phyloP scores from a whole-genome alignment of 2,888 invertebrate species.

The Mythimna lalbum region DNA sequence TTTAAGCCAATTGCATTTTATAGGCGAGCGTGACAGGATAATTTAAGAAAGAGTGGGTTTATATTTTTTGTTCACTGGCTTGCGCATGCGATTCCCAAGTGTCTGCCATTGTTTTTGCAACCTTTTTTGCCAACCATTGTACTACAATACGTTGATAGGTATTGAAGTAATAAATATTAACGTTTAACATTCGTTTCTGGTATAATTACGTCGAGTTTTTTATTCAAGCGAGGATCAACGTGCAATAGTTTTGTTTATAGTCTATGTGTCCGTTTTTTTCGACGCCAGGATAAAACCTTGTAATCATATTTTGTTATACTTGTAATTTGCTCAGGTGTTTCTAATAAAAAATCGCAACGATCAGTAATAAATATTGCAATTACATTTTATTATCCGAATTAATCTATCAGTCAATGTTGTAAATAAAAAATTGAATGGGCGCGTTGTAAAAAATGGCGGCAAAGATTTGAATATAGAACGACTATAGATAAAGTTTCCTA shows the following conservation, averaged over 20 bases:
- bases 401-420: conserved; percentile 49
- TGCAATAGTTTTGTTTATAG: conserved; percentile 69
- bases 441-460: conserved; percentile 53
- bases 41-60: conserved; percentile 85
- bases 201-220: conserved; percentile 79
- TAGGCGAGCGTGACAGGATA: conserved; percentile 90
- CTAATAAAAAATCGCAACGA: conserved; percentile 59
- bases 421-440: conserved; percentile 48
- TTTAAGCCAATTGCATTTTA: conserved; percentile 90
- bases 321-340: conserved; percentile 60
- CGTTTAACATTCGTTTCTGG: conserved; percentile 79
- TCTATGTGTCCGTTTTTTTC: conserved; percentile 51
- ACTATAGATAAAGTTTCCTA: conserved; percentile 29
- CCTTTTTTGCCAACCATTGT: conserved; percentile 80
- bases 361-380: conserved; percentile 65
- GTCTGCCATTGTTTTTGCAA: conserved; percentile 76
- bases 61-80: conserved; percentile 73
- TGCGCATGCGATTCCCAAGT: conserved; percentile 80
- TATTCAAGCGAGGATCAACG: conserved; percentile 57
- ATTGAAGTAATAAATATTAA: conserved; percentile 77
- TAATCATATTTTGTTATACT: conserved; percentile 66
- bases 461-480: conserved; percentile 25
- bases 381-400: conserved; percentile 63
- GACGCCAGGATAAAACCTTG: conserved; percentile 59
- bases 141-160: conserved; percentile 77